Percentiles rank a stretch among this genome's conserved stretches.
phyloP scores from a whole-genome alignment of 2,797 vertebrate genomes.

The Epinephelus awoara region DNA sequence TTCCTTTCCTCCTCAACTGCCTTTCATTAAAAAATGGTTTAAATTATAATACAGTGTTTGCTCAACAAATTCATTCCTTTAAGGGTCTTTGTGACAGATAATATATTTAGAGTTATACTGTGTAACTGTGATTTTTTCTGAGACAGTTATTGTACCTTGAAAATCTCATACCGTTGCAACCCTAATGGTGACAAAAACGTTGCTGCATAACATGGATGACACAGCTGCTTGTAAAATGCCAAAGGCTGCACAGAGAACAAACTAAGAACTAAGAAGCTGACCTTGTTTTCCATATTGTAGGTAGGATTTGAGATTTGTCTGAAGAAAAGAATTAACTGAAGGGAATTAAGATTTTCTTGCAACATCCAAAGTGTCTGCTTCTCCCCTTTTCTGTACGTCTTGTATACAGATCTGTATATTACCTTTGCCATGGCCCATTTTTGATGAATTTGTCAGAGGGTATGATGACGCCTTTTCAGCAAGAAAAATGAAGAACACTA shows the following conservation, averaged over 20 bases:
- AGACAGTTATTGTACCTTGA: no score
- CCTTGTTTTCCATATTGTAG: not conserved
- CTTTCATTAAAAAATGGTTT: no score
- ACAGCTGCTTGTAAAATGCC: not conserved
- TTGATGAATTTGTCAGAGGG: not conserved
- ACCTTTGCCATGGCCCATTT: not conserved
- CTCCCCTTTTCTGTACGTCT: not conserved
- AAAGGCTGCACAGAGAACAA: not conserved
- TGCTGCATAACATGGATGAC: no score
- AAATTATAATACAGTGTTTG: no score
- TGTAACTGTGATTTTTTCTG: no score
- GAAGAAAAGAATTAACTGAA: not conserved
- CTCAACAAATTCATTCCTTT: no score
- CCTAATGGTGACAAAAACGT: no score
- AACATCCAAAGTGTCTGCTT: not conserved
- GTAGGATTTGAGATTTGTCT: not conserved
- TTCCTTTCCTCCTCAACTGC: no score
- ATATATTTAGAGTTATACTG: no score
- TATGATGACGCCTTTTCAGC: not conserved
- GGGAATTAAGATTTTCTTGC: not conserved
- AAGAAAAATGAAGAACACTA: not conserved
- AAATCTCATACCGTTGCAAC: no score
- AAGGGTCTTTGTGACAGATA: no score
- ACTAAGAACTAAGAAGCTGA: not conserved
- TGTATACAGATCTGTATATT: not conserved